Base-by-base conservation (phyloP, 2,888 invertebrate genomes). In the Acronicta alni region DNA sequence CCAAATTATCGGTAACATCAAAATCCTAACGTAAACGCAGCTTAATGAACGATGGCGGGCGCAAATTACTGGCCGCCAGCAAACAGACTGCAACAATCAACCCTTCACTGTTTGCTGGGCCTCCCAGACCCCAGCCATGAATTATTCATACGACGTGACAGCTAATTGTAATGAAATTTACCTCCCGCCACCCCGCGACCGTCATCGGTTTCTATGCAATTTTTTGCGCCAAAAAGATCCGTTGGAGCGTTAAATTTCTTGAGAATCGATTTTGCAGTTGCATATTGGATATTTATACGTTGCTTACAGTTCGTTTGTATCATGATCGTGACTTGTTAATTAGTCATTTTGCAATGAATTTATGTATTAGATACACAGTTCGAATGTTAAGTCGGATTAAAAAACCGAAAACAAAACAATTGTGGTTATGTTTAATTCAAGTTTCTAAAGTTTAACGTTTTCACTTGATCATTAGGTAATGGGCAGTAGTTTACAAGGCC, bases 161-260 rank as follows among this genome's bases (percentile, higher is more conserved):
- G 91, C 93, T 94, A 94, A 94, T 94, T 94, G 93, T 94, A 93
- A 94, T 94, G 89, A 91, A 93, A 93, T 94, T 94, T 92, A 90
- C 88, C 88, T 85, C 89, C 86, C 83, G 83, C 65, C 76, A 73
- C 79, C 65, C 69, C 39, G 46, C 57, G 37, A 9, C 56, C 63
- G 63, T 78, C 72, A 75, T 78, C 70, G 77, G 77, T 59, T 72
- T 78, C 79, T 64, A 78, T 77, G 79, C 66, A 52, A 55, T 54
- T 64, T 67, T 67, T 68, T 70, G 42, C 32, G 30, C 12, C 38
- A 49, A 47, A 63, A 44, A 53, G 18, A 61, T 12, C 39, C 44
- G 46, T 35, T 45, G 32, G n/a, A 58, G 65, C 69, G 65, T 67
- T 20, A 39, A 59, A 67, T 69, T 69, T 66, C 54, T 67, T 54